Conservation (phyloP, 2,113 vertebrate genomes). For the Clarias macrocephalus region DNA sequence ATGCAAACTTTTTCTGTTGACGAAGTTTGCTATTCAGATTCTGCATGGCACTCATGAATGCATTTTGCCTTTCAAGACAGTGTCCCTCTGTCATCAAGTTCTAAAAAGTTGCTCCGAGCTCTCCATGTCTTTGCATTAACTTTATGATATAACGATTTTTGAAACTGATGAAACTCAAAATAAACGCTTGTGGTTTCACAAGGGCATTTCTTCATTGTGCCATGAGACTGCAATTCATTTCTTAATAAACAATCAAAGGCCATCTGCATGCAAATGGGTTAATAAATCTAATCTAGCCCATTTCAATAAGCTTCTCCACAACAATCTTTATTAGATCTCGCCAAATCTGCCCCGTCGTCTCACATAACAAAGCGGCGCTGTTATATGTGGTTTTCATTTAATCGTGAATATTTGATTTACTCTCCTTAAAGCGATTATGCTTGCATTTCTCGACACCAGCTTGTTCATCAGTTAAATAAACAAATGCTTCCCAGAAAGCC, state of each 20-base stretch:
- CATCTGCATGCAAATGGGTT: conserved; percentile 65
- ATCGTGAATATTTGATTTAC: conserved; percentile 67
- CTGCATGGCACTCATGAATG: neutral
- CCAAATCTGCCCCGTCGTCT: conserved; percentile 59
- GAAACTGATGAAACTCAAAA: neutral
- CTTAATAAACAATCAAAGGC: conserved; percentile 57
- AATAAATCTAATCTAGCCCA: conserved; percentile 70
- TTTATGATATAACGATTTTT: conserved; percentile 13
- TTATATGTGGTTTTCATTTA: conserved; percentile 71
- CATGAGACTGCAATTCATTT: conserved; percentile 61
- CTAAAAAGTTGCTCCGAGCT: neutral
- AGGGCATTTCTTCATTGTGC: conserved; percentile 53
- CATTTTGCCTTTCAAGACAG: neutral
- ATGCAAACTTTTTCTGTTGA: neutral
- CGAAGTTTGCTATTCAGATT: neutral
- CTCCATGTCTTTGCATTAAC: neutral
- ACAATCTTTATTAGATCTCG: conserved; percentile 66
- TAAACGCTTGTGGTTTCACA: conserved; percentile 35
- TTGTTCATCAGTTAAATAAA: conserved; percentile 53
- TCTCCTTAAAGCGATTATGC: conserved; percentile 63
- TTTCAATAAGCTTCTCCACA: conserved; percentile 63
- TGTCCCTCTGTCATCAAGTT: neutral
- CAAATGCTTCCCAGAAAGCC: conserved; percentile 31
- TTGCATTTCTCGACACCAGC: conserved; percentile 34
- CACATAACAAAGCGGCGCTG: conserved; percentile 60